A percentile compares a stretch with the other conserved stretches of the same genome.
Conservation (phyloP, 2,888 invertebrate genomes). For the Ophion slaviceki region DNA sequence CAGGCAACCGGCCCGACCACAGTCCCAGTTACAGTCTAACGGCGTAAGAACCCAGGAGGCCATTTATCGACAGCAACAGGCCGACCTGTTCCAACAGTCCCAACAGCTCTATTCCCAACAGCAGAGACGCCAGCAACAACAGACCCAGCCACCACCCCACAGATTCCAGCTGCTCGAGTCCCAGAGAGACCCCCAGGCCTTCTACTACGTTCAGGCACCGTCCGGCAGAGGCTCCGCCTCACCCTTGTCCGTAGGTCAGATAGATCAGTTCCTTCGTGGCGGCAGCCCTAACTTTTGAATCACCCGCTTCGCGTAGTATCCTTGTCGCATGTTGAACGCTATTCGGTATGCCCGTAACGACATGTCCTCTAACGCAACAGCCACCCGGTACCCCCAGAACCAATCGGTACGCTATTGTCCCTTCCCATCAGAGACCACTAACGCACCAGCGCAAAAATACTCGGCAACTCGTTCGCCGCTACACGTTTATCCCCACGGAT, state of each 20-base stretch:
- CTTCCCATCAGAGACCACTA: neutral
- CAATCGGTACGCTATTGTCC: neutral
- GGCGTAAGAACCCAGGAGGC: slow-evolving; percentile 79
- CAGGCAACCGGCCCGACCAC: slow-evolving; percentile 74
- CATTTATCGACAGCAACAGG: slow-evolving; percentile 86
- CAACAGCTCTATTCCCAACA: slow-evolving; percentile 88
- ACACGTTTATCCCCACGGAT: neutral
- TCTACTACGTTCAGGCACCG: slow-evolving; percentile 81
- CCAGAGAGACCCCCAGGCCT: slow-evolving; percentile 80
- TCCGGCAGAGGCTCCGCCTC: slow-evolving; percentile 72
- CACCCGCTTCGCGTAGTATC: slow-evolving; percentile 4
- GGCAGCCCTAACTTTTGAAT: slow-evolving; percentile 69
- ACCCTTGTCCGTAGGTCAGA: slow-evolving; percentile 88
- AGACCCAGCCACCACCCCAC: slow-evolving; percentile 76
- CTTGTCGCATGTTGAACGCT: neutral
- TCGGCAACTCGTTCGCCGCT: neutral
- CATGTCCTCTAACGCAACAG: neutral
- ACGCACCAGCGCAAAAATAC: neutral
- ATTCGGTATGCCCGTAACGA: neutral
- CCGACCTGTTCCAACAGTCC: slow-evolving; percentile 87
- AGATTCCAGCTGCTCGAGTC: slow-evolving; percentile 82
- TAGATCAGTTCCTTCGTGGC: slow-evolving; percentile 92
- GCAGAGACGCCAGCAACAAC: slow-evolving; percentile 88
- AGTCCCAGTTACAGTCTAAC: slow-evolving; percentile 56
- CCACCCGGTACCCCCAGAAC: neutral